phyloP scores from a whole-genome alignment of 2,797 vertebrate species.

The Ptychobarbus kaznakovi region DNA sequence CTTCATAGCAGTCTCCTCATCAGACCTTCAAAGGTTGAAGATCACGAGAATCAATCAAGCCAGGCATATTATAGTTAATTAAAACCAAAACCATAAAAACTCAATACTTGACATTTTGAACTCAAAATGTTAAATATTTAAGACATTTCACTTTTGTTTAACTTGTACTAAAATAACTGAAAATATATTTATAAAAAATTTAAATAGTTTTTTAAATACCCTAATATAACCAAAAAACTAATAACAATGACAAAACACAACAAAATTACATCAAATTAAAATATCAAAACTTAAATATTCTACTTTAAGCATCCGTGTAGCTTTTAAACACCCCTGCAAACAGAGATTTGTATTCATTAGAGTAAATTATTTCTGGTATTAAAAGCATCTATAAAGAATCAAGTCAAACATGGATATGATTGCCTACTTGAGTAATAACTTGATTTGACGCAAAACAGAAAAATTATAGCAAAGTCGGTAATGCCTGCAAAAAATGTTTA shows the following conservation, averaged over 20 bases:
- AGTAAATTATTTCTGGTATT: neutral
- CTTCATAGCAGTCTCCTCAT: neutral
- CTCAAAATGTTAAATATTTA: neutral
- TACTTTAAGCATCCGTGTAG: neutral
- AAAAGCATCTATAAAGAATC: neutral
- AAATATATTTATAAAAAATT: neutral
- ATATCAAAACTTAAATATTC: neutral
- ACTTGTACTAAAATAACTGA: neutral
- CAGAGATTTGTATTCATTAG: neutral
- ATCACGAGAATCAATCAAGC: too few relatives aligned
- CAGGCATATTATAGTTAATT: too few relatives aligned
- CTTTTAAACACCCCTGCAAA: neutral
- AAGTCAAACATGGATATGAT: neutral
- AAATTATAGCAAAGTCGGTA: conserved; percentile 15
- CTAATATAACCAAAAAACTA: too few relatives aligned
- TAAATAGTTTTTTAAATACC: too few relatives aligned
- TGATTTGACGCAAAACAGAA: neutral
- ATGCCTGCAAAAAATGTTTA: conserved; percentile 38
- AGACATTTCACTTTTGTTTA: neutral
- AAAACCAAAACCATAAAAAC: too few relatives aligned
- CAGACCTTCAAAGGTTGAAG: neutral
- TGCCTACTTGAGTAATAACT: neutral
- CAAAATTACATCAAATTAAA: neutral
- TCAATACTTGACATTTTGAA: too few relatives aligned
- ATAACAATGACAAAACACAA: too few relatives aligned